Evolutionary conservation across 2,888 invertebrate species (phyloP).

Genomic region (Pachliopta kotzebuea): DNA sequence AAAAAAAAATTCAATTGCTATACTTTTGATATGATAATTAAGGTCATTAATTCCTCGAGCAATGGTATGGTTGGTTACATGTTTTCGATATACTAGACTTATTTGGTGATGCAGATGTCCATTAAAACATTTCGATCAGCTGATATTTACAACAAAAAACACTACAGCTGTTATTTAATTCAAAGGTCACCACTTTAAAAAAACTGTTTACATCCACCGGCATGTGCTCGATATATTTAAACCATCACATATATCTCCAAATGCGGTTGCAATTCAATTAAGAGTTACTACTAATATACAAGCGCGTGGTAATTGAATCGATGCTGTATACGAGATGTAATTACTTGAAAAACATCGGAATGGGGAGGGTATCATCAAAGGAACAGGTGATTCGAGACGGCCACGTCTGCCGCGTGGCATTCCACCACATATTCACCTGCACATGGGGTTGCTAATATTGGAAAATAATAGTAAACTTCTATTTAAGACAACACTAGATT

Average conservation of each 20-base stretch:
- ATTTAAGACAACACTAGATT: too few relatives aligned
- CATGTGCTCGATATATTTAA: background rate
- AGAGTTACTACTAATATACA: conserved; percentile 10
- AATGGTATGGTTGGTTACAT: background rate
- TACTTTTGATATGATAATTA: too few relatives aligned
- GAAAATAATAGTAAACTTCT: background rate
- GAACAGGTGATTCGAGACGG: conserved; percentile 44
- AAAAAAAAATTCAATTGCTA: too few relatives aligned
- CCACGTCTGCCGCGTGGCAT: conserved; percentile 36
- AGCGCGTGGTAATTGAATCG: conserved; percentile 22
- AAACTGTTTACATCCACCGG: background rate
- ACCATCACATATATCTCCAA: conserved; percentile 8
- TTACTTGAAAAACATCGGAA: conserved; percentile 25
- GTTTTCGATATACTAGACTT: background rate
- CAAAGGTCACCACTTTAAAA: conserved; percentile 10
- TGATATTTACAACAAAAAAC: conserved; percentile 4
- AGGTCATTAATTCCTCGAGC: too few relatives aligned
- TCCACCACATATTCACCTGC: conserved; percentile 36
- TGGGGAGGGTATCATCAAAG: conserved; percentile 29
- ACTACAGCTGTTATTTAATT: background rate
- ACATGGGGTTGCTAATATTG: conserved; percentile 9
- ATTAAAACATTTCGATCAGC: conserved; percentile 1
- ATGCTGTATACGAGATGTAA: conserved; percentile 15
- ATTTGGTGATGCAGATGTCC: conserved; percentile 2
- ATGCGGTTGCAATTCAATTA: conserved; percentile 29